A percentile compares a stretch with the other conserved stretches of the same genome.
Conservation (phyloP, 2,888 invertebrate species). For the Meganola albula region DNA sequence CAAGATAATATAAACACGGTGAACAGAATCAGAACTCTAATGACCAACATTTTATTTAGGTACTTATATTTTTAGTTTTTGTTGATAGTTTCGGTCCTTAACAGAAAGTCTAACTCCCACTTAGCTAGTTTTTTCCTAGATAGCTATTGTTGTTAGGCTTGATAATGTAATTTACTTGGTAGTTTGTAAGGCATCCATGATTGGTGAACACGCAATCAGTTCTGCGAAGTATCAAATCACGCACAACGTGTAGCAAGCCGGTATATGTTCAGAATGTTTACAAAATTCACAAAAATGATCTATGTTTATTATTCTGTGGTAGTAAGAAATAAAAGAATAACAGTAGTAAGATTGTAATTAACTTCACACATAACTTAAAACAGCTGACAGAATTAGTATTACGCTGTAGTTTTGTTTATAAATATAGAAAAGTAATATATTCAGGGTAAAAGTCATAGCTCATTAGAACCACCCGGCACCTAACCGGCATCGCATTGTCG, state of each 20-base stretch:
- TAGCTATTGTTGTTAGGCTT: too few relatives aligned
- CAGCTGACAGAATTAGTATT: background rate
- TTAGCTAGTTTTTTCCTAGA: too few relatives aligned
- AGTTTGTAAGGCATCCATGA: slow-evolving; percentile 8
- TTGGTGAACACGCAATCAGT: slow-evolving; percentile 8
- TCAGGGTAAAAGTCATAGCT: too few relatives aligned
- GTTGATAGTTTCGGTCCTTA: too few relatives aligned
- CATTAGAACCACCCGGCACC: too few relatives aligned
- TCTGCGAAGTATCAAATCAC: slow-evolving; percentile 18
- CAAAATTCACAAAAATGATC: slow-evolving; percentile 4
- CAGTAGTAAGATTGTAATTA: background rate
- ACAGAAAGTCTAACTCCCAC: too few relatives aligned
- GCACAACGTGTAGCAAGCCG: slow-evolving; percentile 9
- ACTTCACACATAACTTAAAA: background rate
- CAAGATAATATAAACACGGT: too few relatives aligned
- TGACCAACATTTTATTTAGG: too few relatives aligned
- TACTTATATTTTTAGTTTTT: too few relatives aligned
- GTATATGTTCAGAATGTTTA: slow-evolving; percentile 10
- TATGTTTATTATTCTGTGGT: background rate
- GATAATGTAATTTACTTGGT: slow-evolving; percentile 8
- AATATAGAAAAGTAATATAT: too few relatives aligned
- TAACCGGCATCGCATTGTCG: too few relatives aligned
- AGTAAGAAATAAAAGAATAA: background rate
- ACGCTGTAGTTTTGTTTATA: background rate
- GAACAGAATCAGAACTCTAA: too few relatives aligned